Base-by-base conservation (phyloP, 2,113 vertebrate genomes). In the Megaceryle maxima region DNA sequence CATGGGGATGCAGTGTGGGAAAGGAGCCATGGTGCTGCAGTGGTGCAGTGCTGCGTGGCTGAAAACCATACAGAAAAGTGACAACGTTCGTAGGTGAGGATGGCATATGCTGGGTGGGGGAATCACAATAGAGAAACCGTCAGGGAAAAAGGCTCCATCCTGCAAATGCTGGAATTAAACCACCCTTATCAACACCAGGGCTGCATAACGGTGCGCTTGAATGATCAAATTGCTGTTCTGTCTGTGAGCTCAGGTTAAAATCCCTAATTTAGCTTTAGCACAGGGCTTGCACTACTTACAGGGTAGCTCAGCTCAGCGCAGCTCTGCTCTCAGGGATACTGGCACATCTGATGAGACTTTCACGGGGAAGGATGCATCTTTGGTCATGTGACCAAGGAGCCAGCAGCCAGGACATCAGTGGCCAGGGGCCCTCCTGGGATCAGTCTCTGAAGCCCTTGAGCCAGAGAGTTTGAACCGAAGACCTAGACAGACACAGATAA, bases 1-100 rank as follows among this genome's bases (percentile, higher is more conserved):
- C 2, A 5, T 0, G 0, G 53, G 72, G 44, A 55, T 51, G 70
- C 1, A 1, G 48, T 1, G 2, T 11, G 59, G 74, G 60, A 78
- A 50, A 83, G 89, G 43, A 68, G 79, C 31, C 25, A 8, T 1
- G 0, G 63, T 41, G 79, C 72, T 1, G 4, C 68, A 43, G 69
- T 1, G 3, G 48, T 48, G 79, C 69, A 43, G 37, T 29, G 76
- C 74, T 77, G 48, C 3, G 9, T 15, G 53, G 37, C 70, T 87
- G 83, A 39, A 51, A 83, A 48, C 0, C 5, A 63, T 28, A 62
- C 70, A 43, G 79, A 44, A 74, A 75, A 80, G 62, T 25, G 6
- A 78, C 48, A 57, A 10, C 3, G 2, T 26, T 33, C 9, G 2
- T 39, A 74, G 51, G 39, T 3, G 14, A 70, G 41, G 83, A 72